Base-by-base conservation (phyloP, 2,888 invertebrate species). In the Mesopsocus fuscifrons region DNA sequence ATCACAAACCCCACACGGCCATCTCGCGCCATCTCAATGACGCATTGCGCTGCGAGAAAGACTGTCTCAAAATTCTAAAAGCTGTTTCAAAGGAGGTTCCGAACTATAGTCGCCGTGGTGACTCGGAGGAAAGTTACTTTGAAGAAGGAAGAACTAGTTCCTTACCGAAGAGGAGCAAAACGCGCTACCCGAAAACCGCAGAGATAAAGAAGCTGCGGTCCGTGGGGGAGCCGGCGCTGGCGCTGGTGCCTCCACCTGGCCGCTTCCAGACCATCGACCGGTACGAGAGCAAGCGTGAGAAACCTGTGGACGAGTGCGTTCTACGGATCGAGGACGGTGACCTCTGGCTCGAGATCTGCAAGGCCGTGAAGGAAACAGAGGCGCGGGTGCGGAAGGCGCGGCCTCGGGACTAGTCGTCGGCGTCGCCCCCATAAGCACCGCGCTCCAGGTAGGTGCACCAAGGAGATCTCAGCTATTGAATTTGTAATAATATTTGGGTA, bases 1-100 rank as follows among this genome's bases (percentile, higher is more conserved):
- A 38, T 20, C 38, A 38, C 38, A 38, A 17, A 11, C 20, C 38
- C 5, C 8, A 5, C 18, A 13, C 20, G 5, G 38, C 17, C 3
- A 20, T 38, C n/a, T 38, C 38, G 15, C 38, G 38, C 4, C 38
- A 11, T 38, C 20, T 38, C 15, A 38, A 17, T 21, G 18, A 17
- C 16, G 38, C 38, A 9, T 13, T 38, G 20, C 17, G 21, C 17
- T 38, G 38, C 38, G 38, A 38, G 21, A 38, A 38, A 38, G 38
- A 38, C 21, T 38, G 38, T 11, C 18, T 38, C 8, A 38, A 38
- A 38, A 38, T 38, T 16, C 21, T 38, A 38, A 5, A 38, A 5
- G 15, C 38, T 20, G 11, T 38, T 17, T 38, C 38, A 3, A 38
- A 15, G n/a, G 38, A 22, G 30, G 13, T 22, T 40, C 34, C 41